Percentiles rank a stretch among this genome's conserved stretches.
Evolutionary conservation across 2,113 vertebrate species (phyloP).

Genomic region (Protobothrops flavoviridis): DNA sequence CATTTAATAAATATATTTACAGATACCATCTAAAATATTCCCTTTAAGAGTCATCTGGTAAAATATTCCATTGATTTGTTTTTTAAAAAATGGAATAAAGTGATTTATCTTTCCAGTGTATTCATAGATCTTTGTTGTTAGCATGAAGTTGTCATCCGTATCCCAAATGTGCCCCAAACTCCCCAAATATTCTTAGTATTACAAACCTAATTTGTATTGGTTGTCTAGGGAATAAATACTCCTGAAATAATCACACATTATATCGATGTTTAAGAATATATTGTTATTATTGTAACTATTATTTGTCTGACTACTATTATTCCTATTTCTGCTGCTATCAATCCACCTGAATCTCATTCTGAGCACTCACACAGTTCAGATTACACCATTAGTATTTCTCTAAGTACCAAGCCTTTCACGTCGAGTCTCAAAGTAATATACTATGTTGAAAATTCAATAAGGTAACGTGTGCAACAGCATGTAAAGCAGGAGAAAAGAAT

Average conservation of each 20-base stretch:
- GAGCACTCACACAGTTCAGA: too few species aligned
- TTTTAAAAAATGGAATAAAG: not conserved
- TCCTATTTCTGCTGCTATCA: not conserved
- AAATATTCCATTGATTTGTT: not conserved
- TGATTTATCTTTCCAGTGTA: not conserved
- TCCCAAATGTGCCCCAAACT: not conserved
- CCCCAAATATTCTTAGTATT: not conserved
- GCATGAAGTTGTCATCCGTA: not conserved
- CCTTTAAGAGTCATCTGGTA: not conserved
- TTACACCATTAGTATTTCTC: conserved; percentile 19
- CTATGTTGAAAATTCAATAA: conserved; percentile 71
- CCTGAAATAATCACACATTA: not conserved
- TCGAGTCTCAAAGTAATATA: conserved; percentile 65
- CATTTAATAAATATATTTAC: not conserved
- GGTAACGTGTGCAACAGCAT: conserved; percentile 57
- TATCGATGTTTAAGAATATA: not conserved
- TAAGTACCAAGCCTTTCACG: conserved; percentile 32
- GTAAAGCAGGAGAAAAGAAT: conserved; percentile 43
- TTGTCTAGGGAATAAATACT: not conserved
- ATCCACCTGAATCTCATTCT: not conserved
- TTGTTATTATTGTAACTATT: not conserved
- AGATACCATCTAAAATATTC: not conserved
- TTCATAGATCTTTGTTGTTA: not conserved
- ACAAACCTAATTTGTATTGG: not conserved
- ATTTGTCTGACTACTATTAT: not conserved